Base-by-base conservation (phyloP, 2,888 invertebrate genomes). In the Sinohyriopsis cumingii region DNA sequence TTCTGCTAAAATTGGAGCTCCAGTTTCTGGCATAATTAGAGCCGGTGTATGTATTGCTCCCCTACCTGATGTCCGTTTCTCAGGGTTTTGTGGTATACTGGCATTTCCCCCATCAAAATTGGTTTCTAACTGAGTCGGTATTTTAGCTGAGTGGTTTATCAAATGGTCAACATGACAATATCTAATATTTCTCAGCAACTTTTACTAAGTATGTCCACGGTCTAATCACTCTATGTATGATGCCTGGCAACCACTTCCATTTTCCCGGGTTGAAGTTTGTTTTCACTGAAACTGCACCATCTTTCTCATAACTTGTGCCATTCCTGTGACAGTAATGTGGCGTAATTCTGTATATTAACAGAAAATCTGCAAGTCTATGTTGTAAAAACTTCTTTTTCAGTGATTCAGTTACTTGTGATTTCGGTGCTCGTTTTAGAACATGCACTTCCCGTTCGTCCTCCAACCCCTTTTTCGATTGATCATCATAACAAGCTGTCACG, bases 401-500 rank as follows among this genome's bases (percentile, higher is more conserved):
- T 18, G 25, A n/a, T 28, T 62, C 54, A 15, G 54, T 24, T 24
- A 70, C 55, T 56, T 24, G 20, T 18, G 19, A 63, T 45, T 54
- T 24, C 20, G n/a, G n/a, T n/a, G n/a, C n/a, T n/a, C n/a, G n/a
- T n/a, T n/a, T n/a, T n/a, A n/a, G n/a, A n/a, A n/a, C n/a, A n/a
- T n/a, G n/a, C n/a, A n/a, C 54, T 57, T n/a, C 25, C 3, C 25
- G 1, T 25, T 25, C 2, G 25, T 25, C 25, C 25, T 25, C 25
- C 25, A 25, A 25, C 25, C 20, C 33, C 1, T 1, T 18, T 64
- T 20, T 4, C 19, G n/a, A 18, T 4, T 55, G 84, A 79, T 28
- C 83, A 67, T 63, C 87, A 67, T 5, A 86, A 88, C 22, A 89
- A 76, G n/a, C 77, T 78, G 73, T 89, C 87, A 24, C 86, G 87